phyloP scores from a whole-genome alignment of 2,797 vertebrate species.

The Borostomias antarcticus region DNA sequence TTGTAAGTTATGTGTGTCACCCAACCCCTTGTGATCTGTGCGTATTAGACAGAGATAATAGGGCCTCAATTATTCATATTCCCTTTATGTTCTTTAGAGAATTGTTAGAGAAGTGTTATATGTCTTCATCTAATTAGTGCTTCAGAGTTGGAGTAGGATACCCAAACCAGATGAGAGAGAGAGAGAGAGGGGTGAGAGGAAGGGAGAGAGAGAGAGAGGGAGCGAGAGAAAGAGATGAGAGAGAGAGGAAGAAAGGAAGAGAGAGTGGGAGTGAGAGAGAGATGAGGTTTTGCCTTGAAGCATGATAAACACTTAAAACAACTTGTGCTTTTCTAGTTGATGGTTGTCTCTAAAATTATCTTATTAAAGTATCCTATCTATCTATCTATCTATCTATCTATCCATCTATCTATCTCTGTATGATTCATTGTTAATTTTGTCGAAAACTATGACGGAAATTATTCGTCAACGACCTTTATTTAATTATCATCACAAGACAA shows the following conservation, averaged over 20 bases:
- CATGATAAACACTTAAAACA: constrained; percentile 11
- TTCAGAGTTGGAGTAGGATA: constrained; percentile 28
- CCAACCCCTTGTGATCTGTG: constrained; percentile 44
- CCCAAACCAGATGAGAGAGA: constrained; percentile 4
- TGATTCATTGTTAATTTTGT: neutral
- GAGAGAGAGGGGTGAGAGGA: neutral
- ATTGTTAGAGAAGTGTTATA: constrained; percentile 41
- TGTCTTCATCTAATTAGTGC: constrained; percentile 55
- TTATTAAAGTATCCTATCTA: no score
- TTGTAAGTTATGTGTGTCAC: neutral
- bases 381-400: no score
- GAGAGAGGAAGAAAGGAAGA: constrained; percentile 6
- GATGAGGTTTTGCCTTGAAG: constrained; percentile 16
- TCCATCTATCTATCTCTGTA: neutral
- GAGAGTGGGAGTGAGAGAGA: constrained; percentile 10
- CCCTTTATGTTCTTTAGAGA: constrained; percentile 45
- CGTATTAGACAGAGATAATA: constrained; percentile 57
- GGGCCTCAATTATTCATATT: constrained; percentile 59
- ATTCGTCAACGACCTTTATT: no score
- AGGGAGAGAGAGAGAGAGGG: constrained; percentile 15
- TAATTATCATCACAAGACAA: no score
- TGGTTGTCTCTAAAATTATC: neutral
- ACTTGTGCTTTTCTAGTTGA: constrained; percentile 4
- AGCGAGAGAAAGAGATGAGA: constrained; percentile 11
- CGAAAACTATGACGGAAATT: no score